phyloP scores from a whole-genome alignment of 1,140 invertebrate genomes.

The Calosoma granatense region DNA sequence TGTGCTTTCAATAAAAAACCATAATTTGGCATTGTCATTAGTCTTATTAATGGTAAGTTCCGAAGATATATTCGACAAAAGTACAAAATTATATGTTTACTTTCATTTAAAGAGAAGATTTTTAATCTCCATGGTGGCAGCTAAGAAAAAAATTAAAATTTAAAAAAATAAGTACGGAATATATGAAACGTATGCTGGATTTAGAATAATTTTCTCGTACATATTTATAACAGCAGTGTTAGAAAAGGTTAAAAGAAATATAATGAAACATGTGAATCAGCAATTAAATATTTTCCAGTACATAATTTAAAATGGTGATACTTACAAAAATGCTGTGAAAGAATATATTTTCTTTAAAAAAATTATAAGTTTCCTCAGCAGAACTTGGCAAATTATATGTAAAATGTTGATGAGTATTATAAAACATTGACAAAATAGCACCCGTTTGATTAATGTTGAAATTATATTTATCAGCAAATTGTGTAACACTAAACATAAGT shows the following conservation, averaged over 20 bases:
- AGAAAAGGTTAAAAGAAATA: too few relatives aligned
- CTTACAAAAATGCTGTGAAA: conserved; percentile 26
- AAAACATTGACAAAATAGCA: conserved; percentile 27
- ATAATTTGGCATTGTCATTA: conserved; percentile 28
- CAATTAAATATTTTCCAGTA: too few relatives aligned
- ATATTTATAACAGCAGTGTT: too few relatives aligned
- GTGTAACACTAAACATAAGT: conserved; percentile 22
- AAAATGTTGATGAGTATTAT: conserved; percentile 27
- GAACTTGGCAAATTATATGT: conserved; percentile 19
- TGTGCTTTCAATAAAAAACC: conserved; percentile 14
- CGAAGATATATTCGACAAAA: conserved; percentile 28
- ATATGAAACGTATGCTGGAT: too few relatives aligned
- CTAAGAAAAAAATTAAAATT: conserved; percentile 20
- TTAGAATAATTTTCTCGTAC: too few relatives aligned
- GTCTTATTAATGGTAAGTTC: conserved; percentile 29
- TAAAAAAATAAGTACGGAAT: conserved; percentile 14
- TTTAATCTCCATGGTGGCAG: conserved; percentile 24
- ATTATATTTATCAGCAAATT: conserved; percentile 22
- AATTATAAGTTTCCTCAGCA: conserved; percentile 27
- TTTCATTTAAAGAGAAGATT: conserved; percentile 26
- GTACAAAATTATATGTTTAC: conserved; percentile 22
- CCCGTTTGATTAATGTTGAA: conserved; percentile 24
- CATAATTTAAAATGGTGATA: too few relatives aligned
- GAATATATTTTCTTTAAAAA: conserved; percentile 27
- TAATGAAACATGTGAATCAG: too few relatives aligned